phyloP scores from a whole-genome alignment of 2,797 vertebrate species.

The Podargus strigoides region DNA sequence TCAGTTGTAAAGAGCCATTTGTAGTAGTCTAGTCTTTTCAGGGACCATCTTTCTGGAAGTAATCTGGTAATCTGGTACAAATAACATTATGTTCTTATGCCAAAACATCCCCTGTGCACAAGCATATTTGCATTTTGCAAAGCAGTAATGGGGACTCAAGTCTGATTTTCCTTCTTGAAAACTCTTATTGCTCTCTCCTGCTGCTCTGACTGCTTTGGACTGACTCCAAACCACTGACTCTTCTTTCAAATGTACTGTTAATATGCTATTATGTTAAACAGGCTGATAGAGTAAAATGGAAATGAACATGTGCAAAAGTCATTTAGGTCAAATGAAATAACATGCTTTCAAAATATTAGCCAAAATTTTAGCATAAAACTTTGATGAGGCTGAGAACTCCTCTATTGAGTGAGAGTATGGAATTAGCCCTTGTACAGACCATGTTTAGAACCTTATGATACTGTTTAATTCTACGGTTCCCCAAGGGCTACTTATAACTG shows the following conservation, averaged over 20 bases:
- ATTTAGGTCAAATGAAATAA: slow-evolving; percentile 66
- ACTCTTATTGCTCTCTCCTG: slow-evolving; percentile 50
- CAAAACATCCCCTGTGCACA: neutral
- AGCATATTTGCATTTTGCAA: slow-evolving; percentile 36
- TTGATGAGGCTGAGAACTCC: slow-evolving; percentile 60
- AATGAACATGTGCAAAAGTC: slow-evolving; percentile 62
- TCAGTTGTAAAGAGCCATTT: neutral
- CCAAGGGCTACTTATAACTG: slow-evolving; percentile 47
- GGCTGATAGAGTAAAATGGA: slow-evolving; percentile 57
- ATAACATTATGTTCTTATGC: neutral
- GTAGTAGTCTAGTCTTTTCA: neutral
- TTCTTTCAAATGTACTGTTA: slow-evolving; percentile 61
- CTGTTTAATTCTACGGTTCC: slow-evolving; percentile 59
- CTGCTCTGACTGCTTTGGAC: slow-evolving; percentile 58
- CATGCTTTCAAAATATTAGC: slow-evolving; percentile 65
- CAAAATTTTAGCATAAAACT: slow-evolving; percentile 64
- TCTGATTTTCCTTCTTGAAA: slow-evolving; percentile 43
- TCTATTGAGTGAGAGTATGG: neutral
- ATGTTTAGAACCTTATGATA: slow-evolving; percentile 58
- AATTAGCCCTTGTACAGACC: slow-evolving; percentile 34
- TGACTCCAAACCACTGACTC: slow-evolving; percentile 59
- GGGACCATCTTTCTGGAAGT: slow-evolving; percentile 32
- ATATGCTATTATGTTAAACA: slow-evolving; percentile 64
- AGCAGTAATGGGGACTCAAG: slow-evolving; percentile 5
- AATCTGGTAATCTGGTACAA: slow-evolving; percentile 47